phyloP scores from a whole-genome alignment of 37 sponge, comb jelly and placozoan genomes.

The Cladorhizidae sp. region DNA sequence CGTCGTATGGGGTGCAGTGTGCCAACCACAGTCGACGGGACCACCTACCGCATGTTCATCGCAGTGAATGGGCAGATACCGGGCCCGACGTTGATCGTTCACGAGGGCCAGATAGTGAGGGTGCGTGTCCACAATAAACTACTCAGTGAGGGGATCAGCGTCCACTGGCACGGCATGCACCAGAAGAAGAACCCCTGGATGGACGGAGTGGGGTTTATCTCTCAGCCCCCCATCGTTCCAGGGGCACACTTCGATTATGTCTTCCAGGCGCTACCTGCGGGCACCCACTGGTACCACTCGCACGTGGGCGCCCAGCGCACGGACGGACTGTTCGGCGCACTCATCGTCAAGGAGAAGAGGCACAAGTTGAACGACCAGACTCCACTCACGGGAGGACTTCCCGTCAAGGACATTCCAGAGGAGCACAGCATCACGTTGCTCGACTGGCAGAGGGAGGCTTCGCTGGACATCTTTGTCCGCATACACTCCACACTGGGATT shows the following conservation, averaged over 20 bases:
- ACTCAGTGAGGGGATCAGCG: slow-evolving; percentile 51
- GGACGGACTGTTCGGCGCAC: slow-evolving; percentile 79
- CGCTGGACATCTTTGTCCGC: slow-evolving; percentile 33
- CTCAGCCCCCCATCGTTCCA: slow-evolving; percentile 70
- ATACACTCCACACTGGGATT: slow-evolving; percentile 43
- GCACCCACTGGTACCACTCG: slow-evolving; percentile 89
- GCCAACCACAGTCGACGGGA: slow-evolving; percentile 49
- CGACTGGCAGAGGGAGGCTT: slow-evolving; percentile 74
- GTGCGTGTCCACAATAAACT: slow-evolving; percentile 64
- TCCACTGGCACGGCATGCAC: slow-evolving; percentile 92
- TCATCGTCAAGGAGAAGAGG: slow-evolving; percentile 58
- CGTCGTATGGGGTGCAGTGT: slow-evolving; percentile 11
- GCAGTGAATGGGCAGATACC: slow-evolving; percentile 62
- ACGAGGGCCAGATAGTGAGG: slow-evolving; percentile 29
- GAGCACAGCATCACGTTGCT: slow-evolving; percentile 68
- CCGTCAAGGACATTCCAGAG: slow-evolving; percentile 38
- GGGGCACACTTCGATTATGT: slow-evolving; percentile 52
- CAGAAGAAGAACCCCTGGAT: slow-evolving; percentile 70
- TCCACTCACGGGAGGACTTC: neutral
- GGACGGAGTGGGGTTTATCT: slow-evolving; percentile 77
- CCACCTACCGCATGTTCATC: slow-evolving; percentile 45
- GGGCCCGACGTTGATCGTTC: slow-evolving; percentile 64
- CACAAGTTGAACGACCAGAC: neutral
- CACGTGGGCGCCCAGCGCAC: slow-evolving; percentile 80
- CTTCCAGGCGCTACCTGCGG: slow-evolving; percentile 62